Percentiles rank a stretch among this genome's conserved stretches.
Evolutionary conservation across 2,888 invertebrate genomes (phyloP).

Genomic region (Drosophila hamatofila): DNA sequence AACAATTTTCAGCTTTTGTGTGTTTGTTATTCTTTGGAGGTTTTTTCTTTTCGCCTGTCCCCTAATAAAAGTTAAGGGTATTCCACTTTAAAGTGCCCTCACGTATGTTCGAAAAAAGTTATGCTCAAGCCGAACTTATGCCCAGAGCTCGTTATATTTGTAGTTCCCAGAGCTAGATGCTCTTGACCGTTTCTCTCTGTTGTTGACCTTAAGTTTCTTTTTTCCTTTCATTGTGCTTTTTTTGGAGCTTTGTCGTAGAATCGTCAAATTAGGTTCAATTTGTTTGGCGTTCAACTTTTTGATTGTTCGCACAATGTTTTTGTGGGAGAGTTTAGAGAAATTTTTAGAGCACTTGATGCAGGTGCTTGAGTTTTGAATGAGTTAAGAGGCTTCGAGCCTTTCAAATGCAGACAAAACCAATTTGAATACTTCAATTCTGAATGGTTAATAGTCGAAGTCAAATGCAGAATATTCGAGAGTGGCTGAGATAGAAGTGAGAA

Average conservation of each 20-base stretch:
- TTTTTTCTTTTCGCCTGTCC: conserved; percentile 5
- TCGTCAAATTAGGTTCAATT: conserved; percentile 62
- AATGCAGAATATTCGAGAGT: background rate
- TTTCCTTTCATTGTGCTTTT: background rate
- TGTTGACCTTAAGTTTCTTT: conserved; percentile 34
- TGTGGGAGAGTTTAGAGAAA: conserved; percentile 4
- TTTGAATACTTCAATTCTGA: background rate
- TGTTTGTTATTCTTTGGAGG: conserved; percentile 7
- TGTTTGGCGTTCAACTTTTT: conserved; percentile 47
- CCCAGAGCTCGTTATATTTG: conserved; percentile 23
- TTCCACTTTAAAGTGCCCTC: conserved; percentile 40
- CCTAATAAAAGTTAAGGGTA: conserved; percentile 30
- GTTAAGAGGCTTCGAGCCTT: background rate
- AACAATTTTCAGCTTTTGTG: conserved; percentile 10
- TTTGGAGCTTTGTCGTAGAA: conserved; percentile 19
- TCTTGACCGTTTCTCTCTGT: conserved; percentile 26
- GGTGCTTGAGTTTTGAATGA: background rate
- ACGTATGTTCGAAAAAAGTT: conserved; percentile 43
- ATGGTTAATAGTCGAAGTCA: conserved; percentile 2
- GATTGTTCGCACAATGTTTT: conserved; percentile 42
- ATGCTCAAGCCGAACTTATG: conserved; percentile 20
- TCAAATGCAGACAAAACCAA: background rate
- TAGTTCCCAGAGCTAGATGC: conserved; percentile 9
- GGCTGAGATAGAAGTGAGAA: background rate
- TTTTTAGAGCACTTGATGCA: conserved; percentile 15